Evolutionary conservation across 53 echinoderm and acorn worm genomes (phyloP), one percentile per base, ranked within the genome.

Genomic region (Henricia sp.): DNA sequence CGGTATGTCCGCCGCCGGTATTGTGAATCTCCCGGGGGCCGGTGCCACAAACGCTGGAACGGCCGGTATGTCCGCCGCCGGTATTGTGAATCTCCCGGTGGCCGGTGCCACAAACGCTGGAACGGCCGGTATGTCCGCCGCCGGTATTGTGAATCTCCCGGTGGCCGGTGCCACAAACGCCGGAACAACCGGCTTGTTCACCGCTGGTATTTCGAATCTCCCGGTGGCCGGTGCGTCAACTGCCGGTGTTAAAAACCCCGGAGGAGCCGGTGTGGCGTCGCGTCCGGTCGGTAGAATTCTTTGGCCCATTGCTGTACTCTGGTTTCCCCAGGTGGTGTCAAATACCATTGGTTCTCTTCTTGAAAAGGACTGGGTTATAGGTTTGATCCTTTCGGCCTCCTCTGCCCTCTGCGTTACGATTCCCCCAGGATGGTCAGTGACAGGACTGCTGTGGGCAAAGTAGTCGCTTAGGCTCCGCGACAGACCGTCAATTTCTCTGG

Each of bases 401-500:
- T 28, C 57, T 23, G 2, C n/a, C 57, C 10, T 44, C 44, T 13
- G 44, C 44, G 57, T 6, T 3, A 19, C 1, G 20, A 56, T 9
- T 56, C 57, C 57, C 27, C 57, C 1, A 25, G n/a, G 57, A 24
- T 28, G n/a, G 23, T 24, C 57, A 56, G 4, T 1, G n/a, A n/a
- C n/a, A n/a, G n/a, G 11, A 6, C 56, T 0, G 56, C 56, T 56
- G 0, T 17, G 20, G 24, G 3, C 56, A 56, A 56, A 56, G 25
- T 56, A 56, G 56, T 34, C 33, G 62, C 32, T 60, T 13, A 60
- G 62, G 11, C 0, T 60, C 23, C 33, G 30, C 16, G 62, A 60
- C 8, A 60, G 62, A 32, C 62, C 32, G 29, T 60, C 62, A 32
- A 60, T 60, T 60, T 60, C 62, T 23, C 62, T 60, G 33, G 6